Percentiles rank a stretch among this genome's conserved stretches.
These are phyloP conservation scores for Cyprinodon brontotheroides DNA, from an alignment of 2,113 vertebrate species.

Conservation along the genomic window DNA sequence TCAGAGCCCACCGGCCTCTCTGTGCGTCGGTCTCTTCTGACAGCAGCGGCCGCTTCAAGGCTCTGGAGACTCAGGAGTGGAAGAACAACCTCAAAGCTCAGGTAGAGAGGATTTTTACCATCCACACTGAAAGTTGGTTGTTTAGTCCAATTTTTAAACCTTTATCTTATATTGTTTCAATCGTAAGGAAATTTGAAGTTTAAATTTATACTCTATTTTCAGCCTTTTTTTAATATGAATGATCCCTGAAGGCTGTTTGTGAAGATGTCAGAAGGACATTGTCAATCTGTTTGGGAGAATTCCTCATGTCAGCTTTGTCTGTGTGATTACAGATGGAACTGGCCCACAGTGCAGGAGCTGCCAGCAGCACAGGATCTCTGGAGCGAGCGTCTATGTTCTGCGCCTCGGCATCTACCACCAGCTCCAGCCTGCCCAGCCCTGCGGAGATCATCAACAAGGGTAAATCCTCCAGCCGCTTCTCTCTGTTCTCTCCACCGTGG, in stretches of 20 bases:
- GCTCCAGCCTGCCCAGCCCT: constrained; percentile 70
- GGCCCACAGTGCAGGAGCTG: constrained; percentile 77
- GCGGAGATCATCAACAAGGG: constrained; percentile 71
- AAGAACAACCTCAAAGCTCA: constrained; percentile 81
- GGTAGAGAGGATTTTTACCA: constrained; percentile 47
- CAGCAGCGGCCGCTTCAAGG: constrained; percentile 76
- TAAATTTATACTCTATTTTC: too few species aligned
- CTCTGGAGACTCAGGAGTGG: constrained; percentile 76
- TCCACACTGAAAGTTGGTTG: too few species aligned
- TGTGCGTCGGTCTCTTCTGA: constrained; percentile 76
- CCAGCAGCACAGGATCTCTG: constrained; percentile 76
- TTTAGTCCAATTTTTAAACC: too few species aligned
- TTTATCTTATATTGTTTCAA: too few species aligned
- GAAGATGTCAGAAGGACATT: background rate
- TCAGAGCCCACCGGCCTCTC: constrained; percentile 70
- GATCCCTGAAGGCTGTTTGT: background rate
- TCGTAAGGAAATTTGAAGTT: too few species aligned
- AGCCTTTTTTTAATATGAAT: too few species aligned
- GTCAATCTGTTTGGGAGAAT: too few species aligned
- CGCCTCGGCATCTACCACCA: constrained; percentile 60
- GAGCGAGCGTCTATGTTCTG: constrained; percentile 79
- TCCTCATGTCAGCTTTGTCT: background rate
- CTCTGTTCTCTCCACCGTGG: constrained; percentile 72
- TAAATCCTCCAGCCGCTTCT: constrained; percentile 80
- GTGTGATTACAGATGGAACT: constrained; percentile 78